Evolutionary conservation across 1,140 invertebrate genomes (phyloP), one percentile per base, ranked within the genome.

Genomic region (Drosophila azteca): DNA sequence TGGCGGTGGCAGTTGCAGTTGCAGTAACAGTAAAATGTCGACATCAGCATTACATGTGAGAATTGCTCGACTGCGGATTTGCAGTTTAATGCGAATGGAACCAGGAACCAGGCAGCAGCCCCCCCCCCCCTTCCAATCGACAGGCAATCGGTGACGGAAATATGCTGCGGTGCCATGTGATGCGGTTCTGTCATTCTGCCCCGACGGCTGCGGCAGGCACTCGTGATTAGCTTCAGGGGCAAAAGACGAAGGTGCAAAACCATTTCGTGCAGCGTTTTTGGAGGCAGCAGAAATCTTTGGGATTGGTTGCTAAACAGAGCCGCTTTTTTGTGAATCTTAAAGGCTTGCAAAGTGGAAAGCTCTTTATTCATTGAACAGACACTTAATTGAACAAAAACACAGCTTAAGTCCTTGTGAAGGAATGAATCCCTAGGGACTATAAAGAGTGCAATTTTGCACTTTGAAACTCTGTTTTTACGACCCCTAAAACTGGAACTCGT

Each of bases 41-140:
- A 82, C 81, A 85, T 85, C 81, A 87, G 82, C 82, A 85, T 85
- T 85, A 85, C 81, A 85, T 78, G 77, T 74, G 78, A 85, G 77
- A 85, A 85, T 85, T 81, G 78, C 81, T 81, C 64, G 66, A 66
- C 82, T 85, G 78, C 78, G 78, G 82, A 85, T 85, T 85, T 85
- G 65, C 82, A 88, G 78, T 88, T 85, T 81, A 85, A 85, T 85
- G 78, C 65, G 68, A 79, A 84, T 79, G 81, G 77, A 24, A 24
- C 22, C 22, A 24, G 22, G 26, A 67, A 67, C 63, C 58, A 45
- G 26, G 63, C 63, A 55, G 22, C 62, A 48, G 35, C 4, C 65
- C 67, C 59, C 46, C 41, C 41, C 7, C 29, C 29, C 29, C 7
- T 44, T 44, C 58, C 83, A 81, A 78, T 77, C 77, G 65, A 73